Base-by-base conservation (phyloP, 2,888 invertebrate species). In the Napeogenes inachia region DNA sequence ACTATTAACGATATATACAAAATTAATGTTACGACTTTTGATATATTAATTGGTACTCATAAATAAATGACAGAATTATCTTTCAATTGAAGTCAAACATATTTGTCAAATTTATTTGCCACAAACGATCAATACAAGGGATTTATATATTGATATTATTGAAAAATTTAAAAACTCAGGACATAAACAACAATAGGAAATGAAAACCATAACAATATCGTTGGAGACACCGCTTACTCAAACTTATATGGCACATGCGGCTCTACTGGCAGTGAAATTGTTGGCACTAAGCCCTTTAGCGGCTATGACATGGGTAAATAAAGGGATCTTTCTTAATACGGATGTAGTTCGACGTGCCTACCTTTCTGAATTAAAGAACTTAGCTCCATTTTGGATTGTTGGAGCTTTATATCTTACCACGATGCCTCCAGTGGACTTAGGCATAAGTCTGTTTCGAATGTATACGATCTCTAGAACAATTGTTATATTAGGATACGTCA, bases 381-480 rank as follows among this genome's bases (percentile, higher is more conserved):
- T 85, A 10, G 77, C 80, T 2, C 85, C 85, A 0, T 84, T 79
- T 62, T 85, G 85, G 85, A 68, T 82, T 2, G 71, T 80, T 0
- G 81, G 78, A 2, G 82, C 80, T 0, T 55, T 85, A 10, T 84
- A 81, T 61, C 70, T 81, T 8, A 83, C 81, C 0, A 82, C 78
- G 0, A 65, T 69, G 4, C 82, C 79, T 2, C 57, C 64, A 0
- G 2, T 62, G 1, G 57, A 69, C 3, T 54, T 78, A 4, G 79
- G 76, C 0, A 35, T 75, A 2, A 75, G 71, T 56, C 65, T 83
- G 2, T 79, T 82, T 46, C 75, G 84, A 38, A 57, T 76, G 56
- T 80, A 73, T 45, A 77, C 78, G 1, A 53, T 71, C 4, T 57
- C 72, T 3, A 74, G 82, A 56, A 60, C 79, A 60, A 63, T 78